Evolutionary conservation across 2,888 invertebrate genomes (phyloP).

Genomic region (Drosophila buzzatii): DNA sequence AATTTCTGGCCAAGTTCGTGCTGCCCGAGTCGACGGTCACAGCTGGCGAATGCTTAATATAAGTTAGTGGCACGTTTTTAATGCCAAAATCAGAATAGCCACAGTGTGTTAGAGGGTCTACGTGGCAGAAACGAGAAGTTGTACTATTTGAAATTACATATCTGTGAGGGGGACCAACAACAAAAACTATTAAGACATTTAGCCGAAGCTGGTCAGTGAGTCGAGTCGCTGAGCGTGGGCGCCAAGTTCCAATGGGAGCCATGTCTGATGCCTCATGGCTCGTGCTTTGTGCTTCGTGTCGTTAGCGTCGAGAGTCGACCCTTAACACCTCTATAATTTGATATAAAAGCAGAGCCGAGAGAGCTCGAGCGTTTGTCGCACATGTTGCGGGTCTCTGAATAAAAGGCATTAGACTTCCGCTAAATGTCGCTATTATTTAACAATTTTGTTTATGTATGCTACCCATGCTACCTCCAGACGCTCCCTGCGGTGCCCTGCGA

Average conservation of each 20-base stretch:
- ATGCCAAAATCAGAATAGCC: slow-evolving; percentile 42
- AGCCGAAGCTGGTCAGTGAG: slow-evolving; percentile 16
- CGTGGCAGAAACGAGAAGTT: slow-evolving; percentile 30
- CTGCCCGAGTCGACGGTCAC: slow-evolving; percentile 19
- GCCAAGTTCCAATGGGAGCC: slow-evolving; percentile 5
- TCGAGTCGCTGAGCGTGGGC: not conserved
- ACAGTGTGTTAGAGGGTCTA: slow-evolving; percentile 41
- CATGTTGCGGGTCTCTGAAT: slow-evolving; percentile 60
- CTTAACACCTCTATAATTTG: slow-evolving; percentile 66
- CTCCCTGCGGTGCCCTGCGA: not conserved
- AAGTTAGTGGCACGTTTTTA: slow-evolving; percentile 57
- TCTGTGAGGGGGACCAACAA: not conserved
- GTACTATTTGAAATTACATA: slow-evolving; percentile 6
- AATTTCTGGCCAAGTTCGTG: not conserved
- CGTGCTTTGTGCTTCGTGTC: slow-evolving; percentile 7
- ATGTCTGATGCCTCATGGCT: slow-evolving; percentile 4
- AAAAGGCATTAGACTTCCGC: slow-evolving; percentile 70
- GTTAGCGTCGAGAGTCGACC: slow-evolving; percentile 21
- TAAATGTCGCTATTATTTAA: slow-evolving; percentile 79
- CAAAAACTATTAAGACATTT: slow-evolving; percentile 65
- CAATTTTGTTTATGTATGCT: slow-evolving; percentile 72
- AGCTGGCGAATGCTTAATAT: slow-evolving; percentile 65
- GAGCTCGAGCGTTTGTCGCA: slow-evolving; percentile 71
- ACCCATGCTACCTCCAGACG: slow-evolving; percentile 40
- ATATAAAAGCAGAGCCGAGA: slow-evolving; percentile 47